Percentiles rank a stretch among this genome's conserved stretches.
Conservation (phyloP, 2,888 invertebrate genomes). For the Nasonia oneida region DNA sequence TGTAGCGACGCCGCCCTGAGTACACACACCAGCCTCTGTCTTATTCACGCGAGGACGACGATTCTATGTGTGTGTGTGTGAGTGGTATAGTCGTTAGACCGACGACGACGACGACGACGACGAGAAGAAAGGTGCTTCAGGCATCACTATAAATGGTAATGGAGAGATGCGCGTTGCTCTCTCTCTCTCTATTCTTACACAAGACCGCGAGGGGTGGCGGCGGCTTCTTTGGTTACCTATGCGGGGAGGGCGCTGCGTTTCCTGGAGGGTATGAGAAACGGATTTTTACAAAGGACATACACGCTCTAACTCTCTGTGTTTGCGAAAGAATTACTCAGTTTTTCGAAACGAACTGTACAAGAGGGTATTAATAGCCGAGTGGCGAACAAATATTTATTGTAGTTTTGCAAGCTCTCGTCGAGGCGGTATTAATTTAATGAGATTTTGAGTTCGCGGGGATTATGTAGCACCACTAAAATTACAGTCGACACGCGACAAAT, state of each 20-base stretch:
- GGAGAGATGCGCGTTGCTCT: constrained; percentile 68
- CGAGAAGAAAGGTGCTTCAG: constrained; percentile 71
- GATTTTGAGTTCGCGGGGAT: neutral
- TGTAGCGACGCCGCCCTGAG: constrained; percentile 35
- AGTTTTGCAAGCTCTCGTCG: neutral
- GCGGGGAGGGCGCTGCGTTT: constrained; percentile 73
- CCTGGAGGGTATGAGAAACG: constrained; percentile 37
- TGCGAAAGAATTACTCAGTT: neutral
- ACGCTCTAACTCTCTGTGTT: neutral
- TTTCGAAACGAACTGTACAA: neutral
- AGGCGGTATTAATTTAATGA: neutral
- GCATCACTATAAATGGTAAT: constrained; percentile 79
- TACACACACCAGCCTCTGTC: constrained; percentile 21
- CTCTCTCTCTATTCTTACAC: constrained; percentile 42
- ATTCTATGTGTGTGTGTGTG: neutral
- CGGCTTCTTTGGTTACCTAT: neutral
- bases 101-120: constrained; percentile 12
- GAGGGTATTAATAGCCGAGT: no score
- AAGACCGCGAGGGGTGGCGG: neutral
- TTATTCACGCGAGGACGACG: constrained; percentile 58
- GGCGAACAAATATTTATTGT: no score
- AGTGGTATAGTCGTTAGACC: constrained; percentile 60
- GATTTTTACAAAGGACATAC: constrained; percentile 22
- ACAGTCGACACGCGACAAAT: neutral
- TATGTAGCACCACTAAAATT: neutral